Percentiles rank a stretch among this genome's conserved stretches.
Evolutionary conservation across 1,140 invertebrate species (phyloP).

Genomic region (Drosophila elegans): DNA sequence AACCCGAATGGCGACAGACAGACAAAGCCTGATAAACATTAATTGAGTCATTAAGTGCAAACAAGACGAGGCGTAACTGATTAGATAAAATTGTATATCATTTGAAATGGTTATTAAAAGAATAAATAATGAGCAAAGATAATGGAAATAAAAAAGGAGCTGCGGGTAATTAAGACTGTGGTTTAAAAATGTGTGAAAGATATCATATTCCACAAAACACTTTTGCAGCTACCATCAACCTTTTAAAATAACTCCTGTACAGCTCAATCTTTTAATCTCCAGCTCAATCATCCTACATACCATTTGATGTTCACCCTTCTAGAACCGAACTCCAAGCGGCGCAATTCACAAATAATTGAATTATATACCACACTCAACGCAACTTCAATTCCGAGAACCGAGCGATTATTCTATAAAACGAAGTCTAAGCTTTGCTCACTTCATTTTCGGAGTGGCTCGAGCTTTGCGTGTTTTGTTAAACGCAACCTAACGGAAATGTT

Average conservation of each 20-base stretch:
- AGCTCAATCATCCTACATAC: constrained; percentile 9
- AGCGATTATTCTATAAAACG: constrained; percentile 43
- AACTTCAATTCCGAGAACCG: constrained; percentile 37
- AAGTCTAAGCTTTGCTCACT: constrained; percentile 40
- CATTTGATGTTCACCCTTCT: constrained; percentile 29
- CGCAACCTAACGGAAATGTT: constrained; percentile 58
- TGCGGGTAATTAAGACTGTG: background rate
- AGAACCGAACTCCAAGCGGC: constrained; percentile 14
- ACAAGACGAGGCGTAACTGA: constrained; percentile 55
- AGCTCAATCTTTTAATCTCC: constrained; percentile 23
- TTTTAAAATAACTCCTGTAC: background rate
- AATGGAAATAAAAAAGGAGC: background rate
- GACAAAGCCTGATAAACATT: constrained; percentile 53
- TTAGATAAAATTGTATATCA: constrained; percentile 69
- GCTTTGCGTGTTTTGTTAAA: constrained; percentile 51
- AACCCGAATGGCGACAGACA: constrained; percentile 22
- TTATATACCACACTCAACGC: constrained; percentile 26
- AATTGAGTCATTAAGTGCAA: constrained; percentile 72
- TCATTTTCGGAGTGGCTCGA: constrained; percentile 40
- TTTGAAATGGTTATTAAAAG: constrained; percentile 45
- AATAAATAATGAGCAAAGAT: constrained; percentile 25
- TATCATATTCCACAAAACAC: background rate
- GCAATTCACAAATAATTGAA: constrained; percentile 47
- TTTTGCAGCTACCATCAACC: background rate
- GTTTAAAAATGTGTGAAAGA: too few relatives aligned